Conservation (phyloP, 2,888 invertebrate species). For the Ariolimax columbianus region DNA sequence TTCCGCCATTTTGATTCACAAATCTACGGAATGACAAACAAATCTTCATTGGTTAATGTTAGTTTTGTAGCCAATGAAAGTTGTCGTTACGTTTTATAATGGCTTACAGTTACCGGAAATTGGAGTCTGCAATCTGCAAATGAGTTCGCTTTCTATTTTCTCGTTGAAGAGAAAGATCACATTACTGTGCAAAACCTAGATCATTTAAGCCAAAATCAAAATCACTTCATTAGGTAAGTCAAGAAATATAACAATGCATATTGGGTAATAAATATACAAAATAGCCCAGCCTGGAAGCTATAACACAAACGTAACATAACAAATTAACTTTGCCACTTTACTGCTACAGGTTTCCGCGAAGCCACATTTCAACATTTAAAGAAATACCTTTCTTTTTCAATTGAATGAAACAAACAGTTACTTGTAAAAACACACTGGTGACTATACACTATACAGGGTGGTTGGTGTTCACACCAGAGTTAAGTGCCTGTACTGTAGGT, state of each 20-base stretch:
- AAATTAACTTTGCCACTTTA: no score
- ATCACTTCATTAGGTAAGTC: background rate
- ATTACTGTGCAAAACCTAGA: background rate
- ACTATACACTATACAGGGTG: no score
- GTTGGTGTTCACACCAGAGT: no score
- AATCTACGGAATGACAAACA: background rate
- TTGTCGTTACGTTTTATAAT: background rate
- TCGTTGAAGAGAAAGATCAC: background rate
- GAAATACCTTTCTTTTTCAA: no score
- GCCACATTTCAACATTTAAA: no score
- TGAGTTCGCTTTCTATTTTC: background rate
- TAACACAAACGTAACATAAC: no score
- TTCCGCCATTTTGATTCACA: conserved; percentile 40
- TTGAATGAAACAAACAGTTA: no score
- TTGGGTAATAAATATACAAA: background rate
- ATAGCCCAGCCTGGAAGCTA: background rate
- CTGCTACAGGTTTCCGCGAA: no score
- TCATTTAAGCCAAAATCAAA: background rate
- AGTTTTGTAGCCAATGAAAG: background rate
- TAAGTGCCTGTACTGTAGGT: no score
- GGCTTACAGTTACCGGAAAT: background rate
- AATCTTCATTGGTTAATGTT: conserved; percentile 19
- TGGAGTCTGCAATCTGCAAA: conserved; percentile 13
- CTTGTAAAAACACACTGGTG: no score
- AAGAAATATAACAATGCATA: background rate